phyloP scores from a whole-genome alignment of 35 echinoderm and acorn worm species.

The Heliocidaris erythrogramma region DNA sequence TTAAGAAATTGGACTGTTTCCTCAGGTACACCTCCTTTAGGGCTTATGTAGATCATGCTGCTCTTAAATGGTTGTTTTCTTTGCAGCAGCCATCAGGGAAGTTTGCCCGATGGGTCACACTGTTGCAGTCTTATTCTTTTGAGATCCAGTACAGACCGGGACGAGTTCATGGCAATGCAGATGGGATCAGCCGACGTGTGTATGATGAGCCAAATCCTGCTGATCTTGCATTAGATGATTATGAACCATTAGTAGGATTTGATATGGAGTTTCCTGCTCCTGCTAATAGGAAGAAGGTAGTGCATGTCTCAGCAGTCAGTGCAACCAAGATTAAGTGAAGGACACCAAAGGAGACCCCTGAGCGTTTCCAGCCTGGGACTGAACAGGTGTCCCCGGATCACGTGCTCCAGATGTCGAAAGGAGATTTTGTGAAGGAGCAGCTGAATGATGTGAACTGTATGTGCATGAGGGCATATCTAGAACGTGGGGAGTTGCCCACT shows the following conservation, averaged over 20 bases:
- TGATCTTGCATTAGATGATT: conserved; percentile 42
- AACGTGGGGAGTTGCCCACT: neutral
- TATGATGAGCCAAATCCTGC: conserved; percentile 24
- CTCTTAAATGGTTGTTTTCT: conserved; percentile 70
- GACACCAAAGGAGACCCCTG: neutral
- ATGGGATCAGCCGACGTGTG: conserved; percentile 47
- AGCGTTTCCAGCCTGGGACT: neutral
- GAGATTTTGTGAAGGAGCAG: conserved; percentile 1
- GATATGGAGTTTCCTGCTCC: conserved; percentile 14
- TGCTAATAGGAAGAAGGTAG: neutral
- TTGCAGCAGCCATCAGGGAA: conserved; percentile 57
- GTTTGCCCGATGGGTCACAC: conserved; percentile 62
- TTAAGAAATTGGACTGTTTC: conserved; percentile 48
- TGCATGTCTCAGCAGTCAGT: neutral
- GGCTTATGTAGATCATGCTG: conserved; percentile 63
- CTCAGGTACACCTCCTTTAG: conserved; percentile 44
- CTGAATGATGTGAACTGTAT: neutral
- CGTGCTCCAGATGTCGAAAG: neutral
- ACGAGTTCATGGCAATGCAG: conserved; percentile 48
- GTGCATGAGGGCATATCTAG: conserved; percentile 34
- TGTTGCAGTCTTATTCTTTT: conserved; percentile 47
- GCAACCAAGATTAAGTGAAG: neutral
- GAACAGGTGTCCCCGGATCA: neutral
- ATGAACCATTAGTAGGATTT: conserved; percentile 34
- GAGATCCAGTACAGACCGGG: conserved; percentile 46